phyloP scores from a whole-genome alignment of 1,140 invertebrate genomes.

The Globodera ellingtonae region DNA sequence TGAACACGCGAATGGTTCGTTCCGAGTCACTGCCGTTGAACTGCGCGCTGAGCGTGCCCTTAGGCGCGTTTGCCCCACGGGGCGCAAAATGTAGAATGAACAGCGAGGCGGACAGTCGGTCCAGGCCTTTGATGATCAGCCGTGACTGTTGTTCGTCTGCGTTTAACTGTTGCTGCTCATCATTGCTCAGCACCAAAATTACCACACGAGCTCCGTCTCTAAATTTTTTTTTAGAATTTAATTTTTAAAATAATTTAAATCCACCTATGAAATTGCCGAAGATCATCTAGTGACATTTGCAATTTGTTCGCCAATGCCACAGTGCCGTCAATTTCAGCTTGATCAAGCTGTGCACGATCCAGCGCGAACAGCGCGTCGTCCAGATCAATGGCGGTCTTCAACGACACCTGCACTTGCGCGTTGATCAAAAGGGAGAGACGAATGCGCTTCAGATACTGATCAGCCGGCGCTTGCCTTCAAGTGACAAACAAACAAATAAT shows the following conservation, averaged over 20 bases:
- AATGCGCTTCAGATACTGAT: slow-evolving; percentile 14
- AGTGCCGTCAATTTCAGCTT: neutral
- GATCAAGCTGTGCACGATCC: slow-evolving; percentile 20
- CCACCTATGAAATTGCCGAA: slow-evolving; percentile 5
- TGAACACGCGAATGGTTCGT: slow-evolving; percentile 11
- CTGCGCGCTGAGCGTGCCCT: neutral
- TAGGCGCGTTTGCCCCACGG: neutral
- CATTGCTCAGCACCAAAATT: slow-evolving; percentile 8
- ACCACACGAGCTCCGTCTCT: neutral
- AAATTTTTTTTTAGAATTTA: neutral
- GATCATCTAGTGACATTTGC: neutral
- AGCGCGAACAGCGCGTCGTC: slow-evolving; percentile 41
- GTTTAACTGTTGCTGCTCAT: neutral
- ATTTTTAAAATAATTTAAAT: neutral
- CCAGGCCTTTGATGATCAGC: neutral
- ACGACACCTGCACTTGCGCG: slow-evolving; percentile 17
- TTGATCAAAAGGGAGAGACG: slow-evolving; percentile 13
- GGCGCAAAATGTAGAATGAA: slow-evolving; percentile 8
- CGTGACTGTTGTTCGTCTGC: neutral
- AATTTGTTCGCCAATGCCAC: neutral
- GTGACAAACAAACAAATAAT: slow-evolving; percentile 6
- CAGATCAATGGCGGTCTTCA: slow-evolving; percentile 22
- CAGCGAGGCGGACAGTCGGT: neutral
- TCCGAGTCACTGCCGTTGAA: slow-evolving; percentile 1
- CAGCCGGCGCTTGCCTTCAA: neutral